Conservation (phyloP, 2,113 vertebrate genomes). For the Felis chaus region DNA sequence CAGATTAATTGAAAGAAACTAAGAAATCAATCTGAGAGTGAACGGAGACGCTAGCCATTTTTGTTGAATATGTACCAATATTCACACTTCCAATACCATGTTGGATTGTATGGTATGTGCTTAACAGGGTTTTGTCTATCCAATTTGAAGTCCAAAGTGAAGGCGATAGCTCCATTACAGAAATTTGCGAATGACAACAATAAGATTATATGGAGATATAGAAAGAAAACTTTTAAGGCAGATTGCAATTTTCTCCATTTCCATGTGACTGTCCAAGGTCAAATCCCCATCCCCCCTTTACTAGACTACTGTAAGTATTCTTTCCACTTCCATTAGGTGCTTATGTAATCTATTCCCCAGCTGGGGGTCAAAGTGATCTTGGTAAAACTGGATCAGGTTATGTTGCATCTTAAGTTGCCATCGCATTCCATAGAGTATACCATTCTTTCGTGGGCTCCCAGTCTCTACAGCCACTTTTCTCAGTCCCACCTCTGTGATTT, state of each 20-base stretch:
- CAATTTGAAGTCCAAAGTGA: background rate
- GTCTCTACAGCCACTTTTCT: background rate
- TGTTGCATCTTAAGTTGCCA: background rate
- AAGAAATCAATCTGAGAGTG: background rate
- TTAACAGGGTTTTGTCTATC: background rate
- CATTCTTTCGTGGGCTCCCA: background rate
- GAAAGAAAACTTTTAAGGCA: background rate
- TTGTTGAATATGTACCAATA: background rate
- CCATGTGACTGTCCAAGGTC: background rate
- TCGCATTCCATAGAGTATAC: background rate
- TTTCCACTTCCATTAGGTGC: background rate
- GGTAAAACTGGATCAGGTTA: background rate
- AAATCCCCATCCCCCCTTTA: rapidly evolving
- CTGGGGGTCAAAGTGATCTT: background rate
- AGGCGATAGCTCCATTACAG: background rate
- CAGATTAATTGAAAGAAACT: background rate
- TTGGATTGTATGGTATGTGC: background rate
- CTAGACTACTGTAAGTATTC: background rate
- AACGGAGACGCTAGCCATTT: background rate
- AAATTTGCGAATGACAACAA: background rate
- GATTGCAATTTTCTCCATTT: background rate
- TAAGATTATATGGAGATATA: background rate
- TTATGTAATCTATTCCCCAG: background rate
- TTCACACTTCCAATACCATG: background rate
- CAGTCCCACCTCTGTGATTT: background rate